These are phyloP conservation scores for Erpobdella octoculata DNA, from an alignment of 2,888 invertebrate species.

Conservation along the genomic window DNA sequence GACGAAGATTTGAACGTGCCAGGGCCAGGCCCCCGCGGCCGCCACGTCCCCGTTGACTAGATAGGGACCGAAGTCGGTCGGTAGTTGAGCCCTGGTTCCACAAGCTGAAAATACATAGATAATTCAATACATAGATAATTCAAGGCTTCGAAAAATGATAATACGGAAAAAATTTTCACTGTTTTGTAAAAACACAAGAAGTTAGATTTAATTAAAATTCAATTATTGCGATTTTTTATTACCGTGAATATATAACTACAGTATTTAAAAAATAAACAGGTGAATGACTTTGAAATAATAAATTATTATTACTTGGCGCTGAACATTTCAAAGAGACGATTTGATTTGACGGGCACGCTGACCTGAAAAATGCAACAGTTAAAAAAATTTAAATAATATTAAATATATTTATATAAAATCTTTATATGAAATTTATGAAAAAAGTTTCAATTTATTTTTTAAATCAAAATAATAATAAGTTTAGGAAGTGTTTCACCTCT, in stretches of 20 bases:
- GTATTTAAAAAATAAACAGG: too few relatives aligned
- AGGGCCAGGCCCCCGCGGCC: conserved; percentile 13
- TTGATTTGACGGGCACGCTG: neutral
- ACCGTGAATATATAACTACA: too few relatives aligned
- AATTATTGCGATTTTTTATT: too few relatives aligned
- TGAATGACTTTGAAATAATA: too few relatives aligned
- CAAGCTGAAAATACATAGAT: neutral
- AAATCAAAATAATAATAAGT: too few relatives aligned
- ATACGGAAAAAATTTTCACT: too few relatives aligned
- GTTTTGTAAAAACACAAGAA: too few relatives aligned
- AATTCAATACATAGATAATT: neutral
- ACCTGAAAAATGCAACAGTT: neutral
- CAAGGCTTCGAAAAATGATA: too few relatives aligned
- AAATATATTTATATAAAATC: neutral
- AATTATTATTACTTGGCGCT: too few relatives aligned
- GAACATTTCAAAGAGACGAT: conserved; percentile 9
- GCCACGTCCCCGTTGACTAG: conserved; percentile 22
- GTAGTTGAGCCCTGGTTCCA: neutral
- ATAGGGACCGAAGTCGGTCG: neutral
- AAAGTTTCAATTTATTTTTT: too few relatives aligned
- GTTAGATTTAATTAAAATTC: too few relatives aligned
- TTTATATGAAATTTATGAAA: neutral
- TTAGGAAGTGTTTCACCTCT: too few relatives aligned
- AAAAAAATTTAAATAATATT: neutral
- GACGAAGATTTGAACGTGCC: conserved; percentile 11